Percentiles rank a stretch among this genome's conserved stretches.
Evolutionary conservation across 2,797 vertebrate genomes (phyloP).

Genomic region (Holocentrus rufus): DNA sequence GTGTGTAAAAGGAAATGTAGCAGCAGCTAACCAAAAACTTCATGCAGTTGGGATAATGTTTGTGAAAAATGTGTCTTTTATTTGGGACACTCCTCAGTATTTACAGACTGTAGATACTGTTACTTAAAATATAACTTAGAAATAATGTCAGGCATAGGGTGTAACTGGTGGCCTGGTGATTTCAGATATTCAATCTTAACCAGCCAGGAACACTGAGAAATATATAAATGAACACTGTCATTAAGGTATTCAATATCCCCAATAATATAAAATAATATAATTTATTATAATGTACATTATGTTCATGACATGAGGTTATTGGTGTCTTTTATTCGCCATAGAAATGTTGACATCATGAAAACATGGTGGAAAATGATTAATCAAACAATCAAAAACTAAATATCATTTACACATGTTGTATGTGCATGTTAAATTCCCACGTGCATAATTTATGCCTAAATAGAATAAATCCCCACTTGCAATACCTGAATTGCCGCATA

Average conservation of each 20-base stretch:
- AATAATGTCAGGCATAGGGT: no score
- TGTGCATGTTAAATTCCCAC: not conserved
- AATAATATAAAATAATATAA: no score
- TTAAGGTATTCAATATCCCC: no score
- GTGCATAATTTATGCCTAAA: not conserved
- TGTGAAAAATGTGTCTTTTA: not conserved
- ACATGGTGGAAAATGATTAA: not conserved
- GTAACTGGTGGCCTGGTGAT: no score
- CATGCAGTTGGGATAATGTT: slow-evolving; percentile 2
- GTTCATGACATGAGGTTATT: no score
- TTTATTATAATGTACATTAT: no score
- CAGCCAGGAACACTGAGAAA: no score
- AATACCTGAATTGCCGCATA: slow-evolving; percentile 17
- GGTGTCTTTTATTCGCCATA: no score
- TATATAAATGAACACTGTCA: no score
- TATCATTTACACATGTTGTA: not conserved
- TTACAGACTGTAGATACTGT: not conserved
- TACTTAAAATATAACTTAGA: not conserved
- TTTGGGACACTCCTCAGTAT: not conserved
- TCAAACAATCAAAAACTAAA: not conserved
- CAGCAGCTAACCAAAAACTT: slow-evolving; percentile 7
- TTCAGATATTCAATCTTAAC: no score
- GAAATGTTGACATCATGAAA: no score
- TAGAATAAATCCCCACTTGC: not conserved
- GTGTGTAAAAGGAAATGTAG: not conserved